A percentile compares a stretch with the other conserved stretches of the same genome.
Conservation (phyloP, 1,140 invertebrate species). For the Drosophila ironensis region DNA sequence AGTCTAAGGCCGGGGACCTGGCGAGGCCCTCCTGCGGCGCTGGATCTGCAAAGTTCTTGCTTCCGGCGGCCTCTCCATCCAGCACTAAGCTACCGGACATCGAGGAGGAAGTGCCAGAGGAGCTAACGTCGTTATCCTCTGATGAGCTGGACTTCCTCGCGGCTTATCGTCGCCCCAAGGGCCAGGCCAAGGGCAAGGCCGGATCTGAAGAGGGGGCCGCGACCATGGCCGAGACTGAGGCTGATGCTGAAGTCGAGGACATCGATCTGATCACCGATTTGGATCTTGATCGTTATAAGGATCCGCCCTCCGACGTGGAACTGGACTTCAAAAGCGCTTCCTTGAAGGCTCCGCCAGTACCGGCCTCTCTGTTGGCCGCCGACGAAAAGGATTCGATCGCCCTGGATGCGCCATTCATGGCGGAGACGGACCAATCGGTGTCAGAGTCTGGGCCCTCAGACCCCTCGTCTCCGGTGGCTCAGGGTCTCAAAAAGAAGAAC, state of each 20-base stretch:
- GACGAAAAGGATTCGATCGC: too few relatives aligned
- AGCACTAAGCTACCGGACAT: neutral
- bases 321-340: neutral
- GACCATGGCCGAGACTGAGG: too few relatives aligned
- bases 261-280: too few relatives aligned
- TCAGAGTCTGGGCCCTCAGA: too few relatives aligned
- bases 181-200: neutral
- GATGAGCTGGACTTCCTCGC: slow-evolving; percentile 50
- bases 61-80: neutral
- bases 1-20: neutral
- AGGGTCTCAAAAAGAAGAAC: slow-evolving; percentile 23
- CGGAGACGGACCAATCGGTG: too few relatives aligned
- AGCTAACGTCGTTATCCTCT: slow-evolving; percentile 6
- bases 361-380: too few relatives aligned
- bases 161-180: slow-evolving; percentile 23
- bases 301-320: neutral
- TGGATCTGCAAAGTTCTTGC: neutral
- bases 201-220: too few relatives aligned
- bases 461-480: too few relatives aligned
- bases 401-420: too few relatives aligned
- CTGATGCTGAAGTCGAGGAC: too few relatives aligned
- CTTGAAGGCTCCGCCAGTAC: too few relatives aligned
- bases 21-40: neutral
- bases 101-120: slow-evolving; percentile 14
- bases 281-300: neutral